phyloP scores from a whole-genome alignment of 2,797 vertebrate genomes.

The Chiroxiphia lanceolata region DNA sequence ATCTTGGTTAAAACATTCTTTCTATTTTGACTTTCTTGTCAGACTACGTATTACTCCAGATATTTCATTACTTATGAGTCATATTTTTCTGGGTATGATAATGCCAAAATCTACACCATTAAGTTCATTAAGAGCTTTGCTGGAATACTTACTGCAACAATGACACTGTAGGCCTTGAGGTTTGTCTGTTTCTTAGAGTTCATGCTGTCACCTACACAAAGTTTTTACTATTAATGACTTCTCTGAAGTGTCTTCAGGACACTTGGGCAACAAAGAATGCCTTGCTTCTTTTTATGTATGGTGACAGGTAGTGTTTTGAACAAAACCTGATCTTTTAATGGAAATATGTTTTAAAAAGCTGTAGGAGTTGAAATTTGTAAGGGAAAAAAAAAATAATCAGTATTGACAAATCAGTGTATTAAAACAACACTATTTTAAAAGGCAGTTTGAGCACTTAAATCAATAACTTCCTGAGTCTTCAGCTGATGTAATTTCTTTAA shows the following conservation, averaged over 20 bases:
- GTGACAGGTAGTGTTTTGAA: neutral
- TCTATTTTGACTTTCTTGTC: neutral
- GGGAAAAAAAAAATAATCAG: neutral
- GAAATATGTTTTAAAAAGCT: neutral
- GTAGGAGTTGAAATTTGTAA: neutral
- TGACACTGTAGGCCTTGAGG: neutral
- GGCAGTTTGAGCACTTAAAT: neutral
- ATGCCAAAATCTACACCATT: neutral
- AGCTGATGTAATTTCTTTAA: neutral
- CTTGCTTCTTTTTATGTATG: neutral
- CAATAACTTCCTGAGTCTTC: neutral
- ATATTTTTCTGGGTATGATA: neutral
- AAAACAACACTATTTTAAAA: neutral
- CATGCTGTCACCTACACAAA: neutral
- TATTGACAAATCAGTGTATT: neutral
- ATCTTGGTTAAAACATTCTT: neutral
- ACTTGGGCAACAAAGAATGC: neutral
- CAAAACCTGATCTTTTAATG: neutral
- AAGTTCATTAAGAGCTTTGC: neutral
- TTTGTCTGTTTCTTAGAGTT: neutral
- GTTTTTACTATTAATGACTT: neutral
- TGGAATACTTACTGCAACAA: neutral
- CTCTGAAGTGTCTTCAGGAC: neutral
- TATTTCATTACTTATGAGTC: neutral
- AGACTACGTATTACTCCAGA: neutral